These are phyloP conservation scores for Psittacula echo DNA, from an alignment of 2,797 vertebrate genomes.

Conservation along the genomic window DNA sequence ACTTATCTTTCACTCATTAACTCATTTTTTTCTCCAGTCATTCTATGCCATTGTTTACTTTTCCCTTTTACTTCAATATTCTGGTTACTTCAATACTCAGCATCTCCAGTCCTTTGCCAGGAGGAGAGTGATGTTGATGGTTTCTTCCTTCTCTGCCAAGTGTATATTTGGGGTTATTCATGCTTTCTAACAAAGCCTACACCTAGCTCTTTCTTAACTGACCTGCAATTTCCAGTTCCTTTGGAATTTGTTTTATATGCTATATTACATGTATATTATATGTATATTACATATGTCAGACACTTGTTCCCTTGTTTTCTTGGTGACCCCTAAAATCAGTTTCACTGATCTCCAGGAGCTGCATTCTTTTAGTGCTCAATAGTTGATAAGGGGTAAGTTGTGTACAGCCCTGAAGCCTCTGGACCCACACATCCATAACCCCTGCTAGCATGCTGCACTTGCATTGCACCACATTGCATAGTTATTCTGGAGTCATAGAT, in stretches of 20 bases:
- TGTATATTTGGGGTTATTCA: background rate
- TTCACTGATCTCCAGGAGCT: background rate
- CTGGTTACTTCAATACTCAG: background rate
- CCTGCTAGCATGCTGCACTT: background rate
- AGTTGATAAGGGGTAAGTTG: background rate
- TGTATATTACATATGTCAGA: background rate
- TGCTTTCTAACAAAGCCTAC: background rate
- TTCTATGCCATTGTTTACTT: background rate
- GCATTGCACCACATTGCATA: background rate
- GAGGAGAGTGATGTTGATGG: background rate
- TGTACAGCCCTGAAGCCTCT: background rate
- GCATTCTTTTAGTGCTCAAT: background rate
- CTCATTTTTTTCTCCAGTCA: background rate
- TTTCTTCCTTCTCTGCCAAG: background rate
- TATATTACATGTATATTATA: background rate
- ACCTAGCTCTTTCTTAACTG: background rate
- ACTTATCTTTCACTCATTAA: background rate
- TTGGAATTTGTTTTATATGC: background rate
- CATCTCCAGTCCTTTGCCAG: background rate
- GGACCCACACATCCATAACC: rapidly evolving
- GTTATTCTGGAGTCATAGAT: background rate
- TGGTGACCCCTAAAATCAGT: background rate
- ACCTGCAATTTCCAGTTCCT: background rate
- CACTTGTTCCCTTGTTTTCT: background rate
- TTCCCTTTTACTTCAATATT: background rate